phyloP scores from a whole-genome alignment of 2,113 vertebrate species.

The Corythornis madagascariensis region DNA sequence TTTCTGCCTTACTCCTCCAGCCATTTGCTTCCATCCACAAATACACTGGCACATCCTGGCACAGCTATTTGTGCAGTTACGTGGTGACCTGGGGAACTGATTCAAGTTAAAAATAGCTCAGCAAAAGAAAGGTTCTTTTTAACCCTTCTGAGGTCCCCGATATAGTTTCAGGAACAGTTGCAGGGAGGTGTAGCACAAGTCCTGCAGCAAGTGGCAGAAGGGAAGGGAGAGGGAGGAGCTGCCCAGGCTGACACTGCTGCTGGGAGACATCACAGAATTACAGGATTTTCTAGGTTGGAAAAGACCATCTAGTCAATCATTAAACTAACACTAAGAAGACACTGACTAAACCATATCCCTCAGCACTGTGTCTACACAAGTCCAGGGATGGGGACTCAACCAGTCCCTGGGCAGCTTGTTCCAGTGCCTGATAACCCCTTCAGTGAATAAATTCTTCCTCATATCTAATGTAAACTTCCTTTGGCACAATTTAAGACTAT shows the following conservation, averaged over 20 bases:
- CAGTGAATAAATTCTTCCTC: too few relatives aligned
- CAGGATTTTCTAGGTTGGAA: too few relatives aligned
- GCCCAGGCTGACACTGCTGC: neutral
- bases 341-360: too few relatives aligned
- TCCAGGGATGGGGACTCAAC: too few relatives aligned
- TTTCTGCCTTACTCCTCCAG: neutral
- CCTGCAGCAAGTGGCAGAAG: neutral
- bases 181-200: fast-evolving
- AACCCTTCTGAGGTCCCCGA: neutral
- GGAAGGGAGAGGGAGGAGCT: neutral
- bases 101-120: neutral
- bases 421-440: too few relatives aligned
- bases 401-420: too few relatives aligned
- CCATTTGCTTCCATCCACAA: neutral
- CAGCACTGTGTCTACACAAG: too few relatives aligned
- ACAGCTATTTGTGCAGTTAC: neutral
- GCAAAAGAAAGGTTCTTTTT: slow-evolving; percentile 34
- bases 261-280: neutral
- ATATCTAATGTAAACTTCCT: too few relatives aligned
- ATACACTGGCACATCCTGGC: neutral
- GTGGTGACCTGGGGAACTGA: neutral
- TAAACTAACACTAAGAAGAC: too few relatives aligned
- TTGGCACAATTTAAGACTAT: too few relatives aligned
- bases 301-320: too few relatives aligned
- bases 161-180: neutral